Evolutionary conservation across 2,888 invertebrate genomes (phyloP), one percentile per base, ranked within the genome.

Genomic region (Pogonocherus hispidulus): DNA sequence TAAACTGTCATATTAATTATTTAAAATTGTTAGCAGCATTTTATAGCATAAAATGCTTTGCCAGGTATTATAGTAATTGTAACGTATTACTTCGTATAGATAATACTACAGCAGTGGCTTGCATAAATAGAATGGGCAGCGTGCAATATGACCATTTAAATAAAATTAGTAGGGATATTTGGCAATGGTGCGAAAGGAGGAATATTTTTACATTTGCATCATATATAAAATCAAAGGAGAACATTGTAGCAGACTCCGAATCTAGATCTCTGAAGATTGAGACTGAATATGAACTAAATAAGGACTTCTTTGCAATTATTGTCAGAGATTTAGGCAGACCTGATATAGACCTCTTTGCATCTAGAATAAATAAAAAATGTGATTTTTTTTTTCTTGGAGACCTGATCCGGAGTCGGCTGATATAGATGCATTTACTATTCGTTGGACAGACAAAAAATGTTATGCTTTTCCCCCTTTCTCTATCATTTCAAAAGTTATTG

Each of bases 381-480:
- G 16, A 18, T 3, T 35, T 4, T 66, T 20, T 37, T 49, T 66
- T 11, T 66, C 59, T 3, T 66, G 66, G 60, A 9, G 3, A 20
- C 2, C 9, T 4, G 56, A 56, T 16, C 56, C 56, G 2, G 56
- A 56, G n/a, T 32, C 37, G 2, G 16, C 1, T 16, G 1, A 11
- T 11, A 8, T 8, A 2, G 60, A 59, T 22, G 60, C 60, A 2
- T 59, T 59, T 16, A 47, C 47, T 8, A 1, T 46, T 16, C 1
- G 1, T 16, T 47, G 47, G 47, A 47, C 1, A 20, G 19, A 47
- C n/a, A 20, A 18, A 8, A 20, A 47, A 11, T 47, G 16, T 47
- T 19, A 35, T 52, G 72, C 72, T 11, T 73, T 76, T 59, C 73
- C 72, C 2, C 72, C 73, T 9, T 52, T 63, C n/a, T 16, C 68